phyloP scores from a whole-genome alignment of 35 echinoderm and acorn worm genomes.

The Ophioderma brevispina region DNA sequence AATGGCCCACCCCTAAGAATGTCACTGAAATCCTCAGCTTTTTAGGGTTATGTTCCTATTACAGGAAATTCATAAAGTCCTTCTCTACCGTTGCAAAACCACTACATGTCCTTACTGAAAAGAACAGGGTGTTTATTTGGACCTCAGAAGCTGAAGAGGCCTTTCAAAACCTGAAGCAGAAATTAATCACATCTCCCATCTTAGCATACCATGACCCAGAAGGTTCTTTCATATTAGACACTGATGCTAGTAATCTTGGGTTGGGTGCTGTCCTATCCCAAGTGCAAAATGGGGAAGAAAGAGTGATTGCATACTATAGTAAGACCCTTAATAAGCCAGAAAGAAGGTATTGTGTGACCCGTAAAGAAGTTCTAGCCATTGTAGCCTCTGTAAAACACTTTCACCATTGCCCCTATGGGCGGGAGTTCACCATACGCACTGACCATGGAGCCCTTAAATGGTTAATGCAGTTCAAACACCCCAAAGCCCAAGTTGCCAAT shows the following conservation, averaged over 20 bases:
- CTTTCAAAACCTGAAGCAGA: constrained; percentile 33
- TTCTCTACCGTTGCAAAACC: constrained; percentile 42
- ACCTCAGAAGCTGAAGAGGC: constrained; percentile 19
- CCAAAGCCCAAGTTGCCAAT: constrained; percentile 12
- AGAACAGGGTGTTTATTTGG: constrained; percentile 30
- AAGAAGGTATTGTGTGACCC: constrained; percentile 63
- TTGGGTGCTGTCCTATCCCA: constrained; percentile 54
- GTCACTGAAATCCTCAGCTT: constrained; percentile 28
- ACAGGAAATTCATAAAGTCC: constrained; percentile 30
- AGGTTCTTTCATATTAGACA: constrained; percentile 41
- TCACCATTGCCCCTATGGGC: constrained; percentile 57
- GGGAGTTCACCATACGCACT: constrained; percentile 33
- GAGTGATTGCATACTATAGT: constrained; percentile 47
- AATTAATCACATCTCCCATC: constrained; percentile 36
- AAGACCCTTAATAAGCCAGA: constrained; percentile 47
- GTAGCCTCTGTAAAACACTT: constrained; percentile 53
- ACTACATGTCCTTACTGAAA: constrained; percentile 33
- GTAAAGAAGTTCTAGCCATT: constrained; percentile 61
- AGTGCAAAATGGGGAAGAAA: constrained; percentile 50
- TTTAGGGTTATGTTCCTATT: constrained; percentile 28
- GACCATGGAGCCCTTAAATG: constrained; percentile 41
- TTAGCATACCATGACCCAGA: constrained; percentile 36
- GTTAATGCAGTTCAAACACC: constrained; percentile 30
- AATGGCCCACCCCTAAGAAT: constrained; percentile 39
- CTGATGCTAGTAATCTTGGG: constrained; percentile 53